Evolutionary conservation across 2,888 invertebrate species (phyloP).

Genomic region (Mythimna albipuncta): DNA sequence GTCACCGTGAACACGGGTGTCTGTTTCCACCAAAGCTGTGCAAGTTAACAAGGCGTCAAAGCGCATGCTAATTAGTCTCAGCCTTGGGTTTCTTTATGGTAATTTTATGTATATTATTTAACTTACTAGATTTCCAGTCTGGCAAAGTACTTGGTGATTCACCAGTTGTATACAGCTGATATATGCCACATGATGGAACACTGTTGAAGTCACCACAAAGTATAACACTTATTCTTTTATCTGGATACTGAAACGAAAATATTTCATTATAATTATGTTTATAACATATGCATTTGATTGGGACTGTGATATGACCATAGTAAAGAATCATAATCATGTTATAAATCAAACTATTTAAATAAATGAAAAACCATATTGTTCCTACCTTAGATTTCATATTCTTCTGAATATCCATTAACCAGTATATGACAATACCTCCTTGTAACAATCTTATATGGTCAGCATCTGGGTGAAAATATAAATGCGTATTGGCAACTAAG

Average conservation of each 20-base stretch:
- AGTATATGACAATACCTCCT: constrained; percentile 93
- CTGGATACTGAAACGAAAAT: constrained; percentile 73
- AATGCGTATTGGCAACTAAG: constrained; percentile 96
- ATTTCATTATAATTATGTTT: neutral
- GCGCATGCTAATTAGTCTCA: too few species aligned
- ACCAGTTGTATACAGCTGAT: constrained; percentile 94
- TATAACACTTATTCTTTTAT: constrained; percentile 91
- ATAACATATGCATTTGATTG: too few species aligned
- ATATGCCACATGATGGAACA: constrained; percentile 95
- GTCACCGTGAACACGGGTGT: too few species aligned
- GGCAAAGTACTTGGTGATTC: constrained; percentile 91
- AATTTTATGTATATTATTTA: neutral
- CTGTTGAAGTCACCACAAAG: constrained; percentile 99
- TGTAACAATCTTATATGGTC: constrained; percentile 97
- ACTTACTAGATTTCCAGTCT: constrained; percentile 96
- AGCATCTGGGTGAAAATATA: constrained; percentile 98
- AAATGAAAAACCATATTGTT: neutral
- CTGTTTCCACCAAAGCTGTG: too few species aligned
- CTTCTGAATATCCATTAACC: constrained; percentile 91
- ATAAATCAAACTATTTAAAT: neutral
- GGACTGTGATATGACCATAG: too few species aligned
- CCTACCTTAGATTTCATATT: constrained; percentile 78
- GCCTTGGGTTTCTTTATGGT: too few species aligned
- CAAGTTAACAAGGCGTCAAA: too few species aligned
- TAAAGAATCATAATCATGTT: too few species aligned